Evolutionary conservation across 2,888 invertebrate genomes (phyloP), one percentile per base, ranked within the genome.

Genomic region (Neria commutata): DNA sequence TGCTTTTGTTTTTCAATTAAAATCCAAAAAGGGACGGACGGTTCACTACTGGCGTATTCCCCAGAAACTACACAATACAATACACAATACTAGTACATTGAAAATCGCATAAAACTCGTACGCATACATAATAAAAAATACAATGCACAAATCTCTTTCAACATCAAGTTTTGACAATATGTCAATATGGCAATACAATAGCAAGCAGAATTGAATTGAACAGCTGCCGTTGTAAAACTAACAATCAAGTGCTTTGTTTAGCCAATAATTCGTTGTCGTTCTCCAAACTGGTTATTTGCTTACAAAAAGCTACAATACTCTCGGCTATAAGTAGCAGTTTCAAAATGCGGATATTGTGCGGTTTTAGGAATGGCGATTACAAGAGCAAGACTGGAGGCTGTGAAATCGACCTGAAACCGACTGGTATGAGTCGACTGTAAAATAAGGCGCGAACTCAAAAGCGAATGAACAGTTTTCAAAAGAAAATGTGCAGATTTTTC

Each of bases 11-110:
- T 19, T 55, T 58, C 54, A 59, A 56, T 42, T 26, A 11, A 42
- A 29, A 46, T 23, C 11, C 46, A 46, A 48, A 54, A 48, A 56
- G 56, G 56, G 51, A 56, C 56, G 56, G 56, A 56, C 56, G 40
- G 33, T 56, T 45, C 56, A 29, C 24, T 33, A n/a, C 50, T 50
- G 50, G 42, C 17, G 29, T 21, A 26, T 37, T 56, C 34, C 26
- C 45, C 50, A 56, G 54, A 50, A 54, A 58, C 58, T 58, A 23
- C 17, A n/a, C n/a, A n/a, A n/a, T 14, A 37, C 8, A 42, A 19
- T 21, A 42, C 42, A 42, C 21, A 42, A 42, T 37, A n/a, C n/a
- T n/a, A n/a, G n/a, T n/a, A n/a, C n/a, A n/a, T n/a, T n/a, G n/a
- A n/a, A n/a, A n/a, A n/a, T n/a, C n/a, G n/a, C n/a, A n/a, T n/a